These are phyloP conservation scores for Potamarius usumacintae DNA, from an alignment of 2,113 vertebrate genomes.

Conservation along the genomic window DNA sequence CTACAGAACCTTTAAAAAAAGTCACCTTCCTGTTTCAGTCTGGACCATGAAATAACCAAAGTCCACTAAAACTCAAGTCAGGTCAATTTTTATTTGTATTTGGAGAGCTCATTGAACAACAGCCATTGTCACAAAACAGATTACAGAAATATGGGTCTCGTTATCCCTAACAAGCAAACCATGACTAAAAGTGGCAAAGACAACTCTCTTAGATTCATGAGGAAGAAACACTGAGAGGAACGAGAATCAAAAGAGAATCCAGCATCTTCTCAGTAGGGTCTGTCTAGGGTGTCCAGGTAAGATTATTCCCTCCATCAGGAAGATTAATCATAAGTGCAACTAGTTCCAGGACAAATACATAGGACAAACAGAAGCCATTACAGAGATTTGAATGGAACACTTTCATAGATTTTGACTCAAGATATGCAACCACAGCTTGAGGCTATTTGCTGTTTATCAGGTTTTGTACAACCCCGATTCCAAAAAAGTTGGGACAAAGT, in stretches of 20 bases:
- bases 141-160: not conserved
- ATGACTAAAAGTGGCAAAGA: not conserved
- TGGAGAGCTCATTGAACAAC: not conserved
- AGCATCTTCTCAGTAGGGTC: not conserved
- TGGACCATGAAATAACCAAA: not conserved
- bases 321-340: not conserved
- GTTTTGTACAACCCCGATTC: not conserved
- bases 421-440: not conserved
- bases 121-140: not conserved
- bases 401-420: not conserved
- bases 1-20: not conserved
- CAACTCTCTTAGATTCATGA: not conserved
- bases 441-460: not conserved
- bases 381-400: not conserved
- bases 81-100: not conserved
- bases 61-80: not conserved
- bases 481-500: too few species aligned
- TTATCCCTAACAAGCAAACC: not conserved
- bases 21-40: not conserved
- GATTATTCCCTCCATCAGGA: not conserved
- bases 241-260: not conserved
- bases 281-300: not conserved
- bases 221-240: not conserved
- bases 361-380: not conserved
- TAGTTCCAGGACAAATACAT: not conserved